Conservation (phyloP, 2,113 vertebrate species). For the Dasypus novemcinctus region DNA sequence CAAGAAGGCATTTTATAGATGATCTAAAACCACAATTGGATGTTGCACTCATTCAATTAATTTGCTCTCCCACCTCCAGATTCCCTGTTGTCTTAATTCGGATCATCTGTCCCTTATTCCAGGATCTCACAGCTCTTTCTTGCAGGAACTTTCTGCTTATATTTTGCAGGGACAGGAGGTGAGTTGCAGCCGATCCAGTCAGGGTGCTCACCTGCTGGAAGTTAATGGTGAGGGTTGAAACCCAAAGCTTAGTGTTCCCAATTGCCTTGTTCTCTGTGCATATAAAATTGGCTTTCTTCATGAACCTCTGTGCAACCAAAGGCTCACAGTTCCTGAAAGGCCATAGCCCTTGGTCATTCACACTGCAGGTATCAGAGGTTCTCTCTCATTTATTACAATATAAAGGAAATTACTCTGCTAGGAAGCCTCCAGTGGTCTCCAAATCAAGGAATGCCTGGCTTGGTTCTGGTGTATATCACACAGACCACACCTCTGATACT, state of each 20-base stretch:
- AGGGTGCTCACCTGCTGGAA: neutral
- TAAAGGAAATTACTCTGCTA: neutral
- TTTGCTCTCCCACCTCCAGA: neutral
- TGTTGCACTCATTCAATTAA: neutral
- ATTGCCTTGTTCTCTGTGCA: neutral
- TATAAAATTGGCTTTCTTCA: neutral
- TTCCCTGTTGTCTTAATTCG: neutral
- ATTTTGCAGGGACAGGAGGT: neutral
- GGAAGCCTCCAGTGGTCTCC: neutral
- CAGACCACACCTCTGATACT: neutral
- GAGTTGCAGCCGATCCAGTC: neutral
- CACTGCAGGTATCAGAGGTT: neutral
- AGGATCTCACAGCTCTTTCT: neutral
- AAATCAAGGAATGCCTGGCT: neutral
- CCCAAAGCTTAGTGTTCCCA: neutral
- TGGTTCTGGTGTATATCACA: neutral
- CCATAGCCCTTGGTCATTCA: neutral
- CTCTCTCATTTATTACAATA: neutral
- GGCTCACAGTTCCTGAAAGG: neutral
- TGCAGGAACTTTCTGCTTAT: neutral
- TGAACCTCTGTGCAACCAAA: neutral
- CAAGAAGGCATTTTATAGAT: neutral
- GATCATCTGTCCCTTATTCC: neutral
- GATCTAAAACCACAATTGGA: neutral
- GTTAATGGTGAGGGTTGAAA: neutral